Conservation (phyloP, 1,140 invertebrate species). For the Aphaenogaster ashmeadi region DNA sequence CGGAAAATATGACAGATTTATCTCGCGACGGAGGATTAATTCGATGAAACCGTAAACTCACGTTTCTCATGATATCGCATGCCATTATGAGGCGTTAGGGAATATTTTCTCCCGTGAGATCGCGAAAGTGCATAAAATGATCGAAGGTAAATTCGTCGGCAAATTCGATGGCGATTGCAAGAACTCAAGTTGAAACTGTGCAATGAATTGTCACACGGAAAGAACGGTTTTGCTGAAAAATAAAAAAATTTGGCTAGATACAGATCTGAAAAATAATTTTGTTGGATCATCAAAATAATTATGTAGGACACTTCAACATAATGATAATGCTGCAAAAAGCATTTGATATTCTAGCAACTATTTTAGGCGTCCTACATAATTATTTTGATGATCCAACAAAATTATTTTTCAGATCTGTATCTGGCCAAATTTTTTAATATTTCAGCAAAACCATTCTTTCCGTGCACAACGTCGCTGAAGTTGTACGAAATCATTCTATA, state of each 20-base stretch:
- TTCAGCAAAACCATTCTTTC: no score
- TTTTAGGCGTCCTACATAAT: no score
- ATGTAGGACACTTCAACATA: no score
- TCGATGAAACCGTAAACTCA: slow-evolving; percentile 12
- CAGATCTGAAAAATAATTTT: no score
- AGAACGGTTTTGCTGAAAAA: no score
- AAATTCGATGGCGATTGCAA: background rate
- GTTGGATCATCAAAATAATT: no score
- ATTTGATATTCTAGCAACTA: no score
- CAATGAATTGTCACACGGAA: background rate
- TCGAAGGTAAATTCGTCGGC: background rate
- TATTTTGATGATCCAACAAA: no score
- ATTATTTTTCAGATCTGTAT: no score
- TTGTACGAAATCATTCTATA: background rate
- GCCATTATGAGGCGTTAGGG: slow-evolving; percentile 1
- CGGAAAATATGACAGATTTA: slow-evolving; percentile 34
- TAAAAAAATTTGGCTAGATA: no score
- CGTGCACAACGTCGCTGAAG: background rate
- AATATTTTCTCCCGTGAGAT: background rate
- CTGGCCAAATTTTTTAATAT: no score
- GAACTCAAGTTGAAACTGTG: slow-evolving; percentile 6
- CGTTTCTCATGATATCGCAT: background rate
- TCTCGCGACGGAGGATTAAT: slow-evolving; percentile 2
- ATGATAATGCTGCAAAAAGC: no score
- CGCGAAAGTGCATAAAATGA: background rate